Base-by-base conservation (phyloP, 2,888 invertebrate species). In the Lithophane socia region DNA sequence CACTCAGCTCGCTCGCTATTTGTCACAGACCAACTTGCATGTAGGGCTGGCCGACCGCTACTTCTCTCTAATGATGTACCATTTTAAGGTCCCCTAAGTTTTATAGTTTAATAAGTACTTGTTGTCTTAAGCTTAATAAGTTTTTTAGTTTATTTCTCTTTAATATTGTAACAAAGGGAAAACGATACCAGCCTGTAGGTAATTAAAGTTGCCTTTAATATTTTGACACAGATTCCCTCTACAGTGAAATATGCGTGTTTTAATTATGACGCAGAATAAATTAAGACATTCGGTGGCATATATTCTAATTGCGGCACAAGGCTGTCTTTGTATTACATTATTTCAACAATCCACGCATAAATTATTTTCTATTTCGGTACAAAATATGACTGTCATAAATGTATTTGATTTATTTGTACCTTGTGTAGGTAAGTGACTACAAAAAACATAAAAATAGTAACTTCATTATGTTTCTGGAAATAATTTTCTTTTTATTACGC, bases 291-390 rank as follows among this genome's bases (percentile, higher is more conserved):
- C n/a, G 49, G 1, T 68, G 49, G 60, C 24, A 54, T 47, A 73
- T 61, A 65, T 80, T 69, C 24, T 80, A 84, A 84, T 69, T 54
- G 44, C 56, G 47, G 60, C 16, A 37, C 58, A 61, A 54, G n/a
- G 52, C 61, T 84, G 75, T 70, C 85, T 77, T 60, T 83, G 64
- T 64, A 52, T 73, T 29, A 72, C 52, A 42, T 58, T 37, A 82
- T 84, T 67, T 75, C 70, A 75, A 80, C 84, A 82, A 74, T 44
- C 24, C 29, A 60, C 47, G 66, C 47, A 81, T 84, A 73, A 49
- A 73, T 81, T 83, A 83, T 63, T 76, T 52, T 12, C 0, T 70
- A 61, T 37, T 64, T 37, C 18, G 8, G 61, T 54, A 42, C 54
- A 16, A 77, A 65, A 82, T 65, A 60, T 3, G 54, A 21, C 42